A percentile compares a stretch with the other conserved stretches of the same genome.
Evolutionary conservation across 2,888 invertebrate genomes (phyloP).

Genomic region (Coenonympha arcania): DNA sequence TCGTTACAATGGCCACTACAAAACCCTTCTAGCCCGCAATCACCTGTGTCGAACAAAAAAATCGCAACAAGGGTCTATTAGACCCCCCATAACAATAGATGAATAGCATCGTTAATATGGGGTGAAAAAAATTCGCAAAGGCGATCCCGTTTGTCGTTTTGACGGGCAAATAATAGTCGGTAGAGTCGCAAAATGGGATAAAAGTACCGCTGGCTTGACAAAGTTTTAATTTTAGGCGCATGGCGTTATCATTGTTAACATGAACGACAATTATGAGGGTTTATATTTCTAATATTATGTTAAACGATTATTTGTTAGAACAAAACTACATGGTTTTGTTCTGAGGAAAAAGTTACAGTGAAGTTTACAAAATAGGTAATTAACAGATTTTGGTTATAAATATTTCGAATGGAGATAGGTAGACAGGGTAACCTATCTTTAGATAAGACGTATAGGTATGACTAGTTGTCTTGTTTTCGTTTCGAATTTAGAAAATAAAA

Average conservation of each 20-base stretch:
- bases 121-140: slow-evolving; percentile 53
- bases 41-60: slow-evolving; percentile 53
- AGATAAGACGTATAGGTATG: too few species aligned
- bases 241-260: slow-evolving; percentile 33
- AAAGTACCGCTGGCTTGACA: slow-evolving; percentile 24
- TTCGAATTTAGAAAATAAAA: too few species aligned
- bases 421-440: too few species aligned
- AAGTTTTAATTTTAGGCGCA: slow-evolving; percentile 32
- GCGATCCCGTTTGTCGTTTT: slow-evolving; percentile 47
- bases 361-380: too few species aligned
- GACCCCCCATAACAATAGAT: slow-evolving; percentile 58
- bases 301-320: too few species aligned
- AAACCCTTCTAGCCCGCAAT: slow-evolving; percentile 42
- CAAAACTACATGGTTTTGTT: too few species aligned
- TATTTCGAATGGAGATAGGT: too few species aligned
- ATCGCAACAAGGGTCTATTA: slow-evolving; percentile 41
- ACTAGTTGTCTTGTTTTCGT: too few species aligned
- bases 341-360: too few species aligned
- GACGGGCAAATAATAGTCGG: slow-evolving; percentile 46
- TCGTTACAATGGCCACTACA: slow-evolving; percentile 26
- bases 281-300: background rate
- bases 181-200: slow-evolving; percentile 30
- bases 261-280: background rate
- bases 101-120: slow-evolving; percentile 35
- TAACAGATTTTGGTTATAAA: too few species aligned